These are phyloP conservation scores for Oxycera nigricornis DNA, from an alignment of 2,888 invertebrate species.

Conservation along the genomic window DNA sequence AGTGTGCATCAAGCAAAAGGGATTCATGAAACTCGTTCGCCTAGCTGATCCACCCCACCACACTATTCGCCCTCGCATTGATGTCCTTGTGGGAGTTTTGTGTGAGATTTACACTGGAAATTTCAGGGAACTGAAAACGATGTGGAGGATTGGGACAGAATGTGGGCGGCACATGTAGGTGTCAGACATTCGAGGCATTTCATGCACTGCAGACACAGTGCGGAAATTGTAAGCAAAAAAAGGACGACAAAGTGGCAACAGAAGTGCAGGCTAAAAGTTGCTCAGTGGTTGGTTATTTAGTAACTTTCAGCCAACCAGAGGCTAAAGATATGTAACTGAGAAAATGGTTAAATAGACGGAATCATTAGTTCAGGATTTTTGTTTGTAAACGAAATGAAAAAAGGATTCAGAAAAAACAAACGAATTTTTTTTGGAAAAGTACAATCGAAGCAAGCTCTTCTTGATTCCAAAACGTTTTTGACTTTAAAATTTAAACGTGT, in stretches of 20 bases:
- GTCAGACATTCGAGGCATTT: constrained; percentile 31
- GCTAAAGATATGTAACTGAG: too few relatives aligned
- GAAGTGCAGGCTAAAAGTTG: constrained; percentile 6
- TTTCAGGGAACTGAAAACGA: not conserved
- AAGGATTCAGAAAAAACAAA: too few relatives aligned
- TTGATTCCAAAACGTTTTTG: too few relatives aligned
- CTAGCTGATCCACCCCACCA: not conserved
- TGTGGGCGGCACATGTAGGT: not conserved
- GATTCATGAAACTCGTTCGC: not conserved
- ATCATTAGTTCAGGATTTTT: too few relatives aligned
- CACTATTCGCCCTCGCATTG: not conserved
- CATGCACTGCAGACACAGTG: constrained; percentile 34
- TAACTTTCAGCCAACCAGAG: too few relatives aligned
- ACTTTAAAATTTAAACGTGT: too few relatives aligned
- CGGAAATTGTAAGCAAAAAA: constrained; percentile 9
- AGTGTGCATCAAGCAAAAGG: not conserved
- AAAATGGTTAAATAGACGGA: too few relatives aligned
- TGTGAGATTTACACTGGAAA: not conserved
- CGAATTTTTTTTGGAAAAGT: too few relatives aligned
- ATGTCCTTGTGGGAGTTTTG: constrained; percentile 23
- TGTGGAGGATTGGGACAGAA: not conserved
- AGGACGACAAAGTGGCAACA: constrained; percentile 8
- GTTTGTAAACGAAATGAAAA: too few relatives aligned
- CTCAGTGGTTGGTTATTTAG: not conserved
- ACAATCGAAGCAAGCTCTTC: too few relatives aligned